phyloP scores from a whole-genome alignment of 92 coral and sea anemone species.

The Metridium senile region DNA sequence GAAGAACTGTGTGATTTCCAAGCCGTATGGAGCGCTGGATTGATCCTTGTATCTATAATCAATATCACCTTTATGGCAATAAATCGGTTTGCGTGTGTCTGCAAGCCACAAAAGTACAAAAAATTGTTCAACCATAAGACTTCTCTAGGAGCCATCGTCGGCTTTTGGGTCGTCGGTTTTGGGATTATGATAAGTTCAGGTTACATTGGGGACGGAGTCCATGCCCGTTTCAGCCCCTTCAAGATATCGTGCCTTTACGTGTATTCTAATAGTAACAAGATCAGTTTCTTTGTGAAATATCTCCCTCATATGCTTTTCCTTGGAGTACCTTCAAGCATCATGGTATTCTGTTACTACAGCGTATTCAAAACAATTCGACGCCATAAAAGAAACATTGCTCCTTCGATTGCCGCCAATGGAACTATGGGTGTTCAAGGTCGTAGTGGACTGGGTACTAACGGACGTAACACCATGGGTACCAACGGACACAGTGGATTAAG shows the following conservation, averaged over 20 bases:
- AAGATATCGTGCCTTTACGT: background rate
- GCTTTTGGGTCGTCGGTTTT: constrained; percentile 10
- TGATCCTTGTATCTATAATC: background rate
- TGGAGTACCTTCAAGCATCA: background rate
- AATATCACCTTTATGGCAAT: constrained; percentile 18
- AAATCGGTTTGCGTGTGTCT: constrained; percentile 26
- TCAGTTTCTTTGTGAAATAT: background rate
- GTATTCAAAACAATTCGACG: constrained; percentile 27
- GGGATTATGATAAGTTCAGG: background rate
- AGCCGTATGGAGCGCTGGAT: constrained; percentile 3
- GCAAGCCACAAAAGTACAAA: constrained; percentile 22
- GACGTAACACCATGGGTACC: background rate
- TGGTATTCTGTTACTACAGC: constrained; percentile 20
- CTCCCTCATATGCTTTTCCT: constrained; percentile 7
- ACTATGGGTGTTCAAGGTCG: background rate
- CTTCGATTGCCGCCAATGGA: background rate
- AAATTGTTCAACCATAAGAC: constrained; percentile 4
- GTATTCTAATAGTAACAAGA: background rate
- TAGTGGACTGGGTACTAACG: background rate
- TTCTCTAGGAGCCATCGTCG: background rate
- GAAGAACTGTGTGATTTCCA: constrained; percentile 17
- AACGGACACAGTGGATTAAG: background rate
- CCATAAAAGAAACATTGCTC: constrained; percentile 22
- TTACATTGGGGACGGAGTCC: background rate
- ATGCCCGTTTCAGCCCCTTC: constrained; percentile 7